Evolutionary conservation across 2,797 vertebrate species (phyloP).

Genomic region (Anguilla anguilla): DNA sequence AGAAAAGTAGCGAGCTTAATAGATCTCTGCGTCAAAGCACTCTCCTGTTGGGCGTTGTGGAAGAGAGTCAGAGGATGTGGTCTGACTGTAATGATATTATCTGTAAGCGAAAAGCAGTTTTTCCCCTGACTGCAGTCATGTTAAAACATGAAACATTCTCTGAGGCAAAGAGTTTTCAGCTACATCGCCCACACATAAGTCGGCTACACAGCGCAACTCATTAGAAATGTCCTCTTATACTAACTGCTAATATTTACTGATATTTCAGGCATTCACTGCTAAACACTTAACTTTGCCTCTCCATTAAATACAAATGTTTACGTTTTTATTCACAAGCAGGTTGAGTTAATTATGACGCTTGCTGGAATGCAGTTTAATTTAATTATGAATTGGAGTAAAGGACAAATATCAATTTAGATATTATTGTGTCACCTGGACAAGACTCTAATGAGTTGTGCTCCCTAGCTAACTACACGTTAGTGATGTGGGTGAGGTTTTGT

Average conservation of each 20-base stretch:
- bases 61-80: conserved; percentile 73
- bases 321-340: neutral
- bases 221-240: neutral
- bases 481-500: neutral
- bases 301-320: neutral
- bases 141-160: neutral
- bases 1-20: neutral
- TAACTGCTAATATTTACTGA: neutral
- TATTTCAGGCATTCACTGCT: neutral
- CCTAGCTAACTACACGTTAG: neutral
- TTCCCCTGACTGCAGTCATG: conserved; percentile 55
- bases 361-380: neutral
- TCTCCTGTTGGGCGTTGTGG: conserved; percentile 57
- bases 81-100: conserved; percentile 66
- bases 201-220: neutral
- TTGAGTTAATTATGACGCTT: neutral
- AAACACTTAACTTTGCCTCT: neutral
- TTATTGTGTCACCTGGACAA: too few species aligned
- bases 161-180: neutral
- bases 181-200: neutral
- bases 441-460: too few species aligned
- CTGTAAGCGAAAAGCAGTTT: conserved; percentile 57
- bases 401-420: too few species aligned
- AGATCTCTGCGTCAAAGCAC: conserved; percentile 35
- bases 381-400: too few species aligned